Conservation (phyloP, 2,888 invertebrate species). For the Hylaea fasciaria region DNA sequence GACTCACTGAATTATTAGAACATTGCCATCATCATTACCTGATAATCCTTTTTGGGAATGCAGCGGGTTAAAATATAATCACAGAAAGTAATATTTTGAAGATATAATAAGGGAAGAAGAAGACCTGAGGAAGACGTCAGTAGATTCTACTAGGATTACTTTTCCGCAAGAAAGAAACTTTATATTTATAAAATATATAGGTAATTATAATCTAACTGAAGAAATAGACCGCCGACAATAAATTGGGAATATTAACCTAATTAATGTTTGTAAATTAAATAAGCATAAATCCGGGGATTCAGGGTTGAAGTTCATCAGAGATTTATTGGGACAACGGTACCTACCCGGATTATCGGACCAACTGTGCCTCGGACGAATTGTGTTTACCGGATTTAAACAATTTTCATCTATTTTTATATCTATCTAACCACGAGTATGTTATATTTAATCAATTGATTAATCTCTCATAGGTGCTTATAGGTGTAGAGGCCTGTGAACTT, state of each 20-base stretch:
- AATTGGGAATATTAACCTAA: constrained; percentile 23
- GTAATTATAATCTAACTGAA: not conserved
- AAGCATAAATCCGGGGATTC: constrained; percentile 50
- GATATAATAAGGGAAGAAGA: too few species aligned
- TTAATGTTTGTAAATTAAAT: constrained; percentile 66
- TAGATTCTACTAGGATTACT: too few species aligned
- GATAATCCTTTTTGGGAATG: too few species aligned
- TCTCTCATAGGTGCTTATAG: not conserved
- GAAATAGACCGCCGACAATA: constrained; percentile 19
- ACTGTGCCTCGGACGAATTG: constrained; percentile 34
- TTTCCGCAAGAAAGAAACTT: too few species aligned
- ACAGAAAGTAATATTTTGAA: too few species aligned
- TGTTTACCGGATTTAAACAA: not conserved
- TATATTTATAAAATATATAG: too few species aligned
- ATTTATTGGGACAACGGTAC: constrained; percentile 60
- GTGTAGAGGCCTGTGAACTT: too few species aligned
- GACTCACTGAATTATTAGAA: too few species aligned
- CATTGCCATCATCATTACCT: too few species aligned
- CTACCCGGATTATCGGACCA: constrained; percentile 48
- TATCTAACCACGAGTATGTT: too few species aligned
- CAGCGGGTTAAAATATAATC: too few species aligned
- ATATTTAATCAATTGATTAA: not conserved
- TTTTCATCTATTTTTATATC: not conserved
- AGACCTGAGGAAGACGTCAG: too few species aligned
- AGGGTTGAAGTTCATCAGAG: constrained; percentile 56